Percentiles rank a stretch among this genome's conserved stretches.
phyloP scores from a whole-genome alignment of 64 coral and sea anemone species.

The Actinia equina region DNA sequence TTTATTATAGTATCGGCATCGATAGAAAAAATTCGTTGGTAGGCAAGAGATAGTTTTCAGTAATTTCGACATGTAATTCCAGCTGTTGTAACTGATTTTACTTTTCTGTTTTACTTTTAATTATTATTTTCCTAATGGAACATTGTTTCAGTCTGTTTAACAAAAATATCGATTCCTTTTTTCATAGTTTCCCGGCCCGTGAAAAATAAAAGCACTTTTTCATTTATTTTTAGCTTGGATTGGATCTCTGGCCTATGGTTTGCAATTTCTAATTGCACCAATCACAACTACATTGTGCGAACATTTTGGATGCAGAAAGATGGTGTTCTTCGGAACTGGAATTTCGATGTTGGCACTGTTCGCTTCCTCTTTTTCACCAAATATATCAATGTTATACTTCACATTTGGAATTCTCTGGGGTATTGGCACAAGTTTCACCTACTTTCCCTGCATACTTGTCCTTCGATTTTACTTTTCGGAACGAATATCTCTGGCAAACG shows the following conservation, averaged over 20 bases:
- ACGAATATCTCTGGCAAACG: slow-evolving; percentile 52
- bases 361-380: slow-evolving; percentile 42
- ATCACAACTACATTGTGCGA: slow-evolving; percentile 37
- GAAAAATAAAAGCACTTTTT: too few species aligned
- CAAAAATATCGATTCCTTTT: too few species aligned
- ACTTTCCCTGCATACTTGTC: slow-evolving; percentile 39
- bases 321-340: slow-evolving; percentile 33
- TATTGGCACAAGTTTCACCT: slow-evolving; percentile 55
- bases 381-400: slow-evolving; percentile 45
- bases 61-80: too few species aligned
- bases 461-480: slow-evolving; percentile 50
- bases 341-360: not conserved
- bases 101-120: too few species aligned
- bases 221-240: slow-evolving; percentile 34
- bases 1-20: too few species aligned
- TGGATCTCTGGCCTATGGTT: slow-evolving; percentile 54
- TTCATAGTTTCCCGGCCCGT: too few species aligned
- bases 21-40: too few species aligned
- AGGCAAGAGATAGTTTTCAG: too few species aligned
- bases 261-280: slow-evolving; percentile 52
- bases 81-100: too few species aligned
- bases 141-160: too few species aligned
- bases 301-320: slow-evolving; percentile 60
- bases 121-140: too few species aligned
- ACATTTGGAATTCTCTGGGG: slow-evolving; percentile 71